Evolutionary conservation across 2,113 vertebrate genomes (phyloP), one percentile per base, ranked within the genome.

Genomic region (Alaudala cheleensis): DNA sequence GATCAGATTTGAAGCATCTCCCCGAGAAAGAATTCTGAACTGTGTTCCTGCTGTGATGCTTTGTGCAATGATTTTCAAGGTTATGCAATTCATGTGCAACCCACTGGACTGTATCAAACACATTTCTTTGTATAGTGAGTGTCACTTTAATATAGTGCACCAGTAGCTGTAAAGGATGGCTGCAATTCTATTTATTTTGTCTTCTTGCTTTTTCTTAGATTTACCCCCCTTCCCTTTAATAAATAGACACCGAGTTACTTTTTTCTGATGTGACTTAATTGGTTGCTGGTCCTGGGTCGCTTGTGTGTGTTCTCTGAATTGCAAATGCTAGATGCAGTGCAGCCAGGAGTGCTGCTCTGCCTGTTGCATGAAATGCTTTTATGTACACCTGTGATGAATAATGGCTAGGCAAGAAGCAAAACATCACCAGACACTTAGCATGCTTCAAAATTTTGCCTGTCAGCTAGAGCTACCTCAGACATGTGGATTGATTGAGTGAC

Each of bases 11-110:
- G 80, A 92, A 92, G 64, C 72, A 29, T 86, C 86, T 90, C 54
- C 62, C 0, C 0, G 49, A 83, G 88, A 83, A 94, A 61, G 86
- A 83, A 64, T 76, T 86, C 95, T 88, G 71, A 77, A 42, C 71
- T 80, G 58, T 62, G 64, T 58, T 94, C 92, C 86, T 54, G 71
- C 88, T 88, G 92, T 4, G 26, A 60, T 73, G 88, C 81, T 96
- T 92, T 93, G 62, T 94, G 90, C 89, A 34, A 61, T 80, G 77
- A 66, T 90, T 96, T 92, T 88, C 91, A 91, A 83, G 94, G 86
- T 93, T 90, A 84, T 83, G 91, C 82, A 82, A 92, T 93, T 96
- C 79, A 70, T 47, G 82, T 86, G 86, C 76, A 81, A 88, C 67
- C 76, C 88, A 69, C 91, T 90, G 91, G 92, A 93, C 86, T 84